Conservation (phyloP, 2,888 invertebrate genomes). For the Nipponacmea schrenckii region DNA sequence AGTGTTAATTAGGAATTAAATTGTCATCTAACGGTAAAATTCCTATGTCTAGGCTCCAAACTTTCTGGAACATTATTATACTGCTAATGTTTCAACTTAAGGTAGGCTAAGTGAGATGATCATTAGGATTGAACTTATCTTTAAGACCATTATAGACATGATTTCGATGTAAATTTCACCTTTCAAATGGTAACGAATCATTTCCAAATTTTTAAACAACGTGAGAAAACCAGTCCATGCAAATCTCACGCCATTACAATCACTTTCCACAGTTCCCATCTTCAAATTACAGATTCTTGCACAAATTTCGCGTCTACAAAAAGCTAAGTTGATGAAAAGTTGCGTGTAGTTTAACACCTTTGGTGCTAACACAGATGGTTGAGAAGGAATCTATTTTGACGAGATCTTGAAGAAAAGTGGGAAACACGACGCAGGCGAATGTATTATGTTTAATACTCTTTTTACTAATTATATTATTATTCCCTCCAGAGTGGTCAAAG, state of each 20-base stretch:
- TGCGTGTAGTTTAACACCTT: constrained; percentile 12
- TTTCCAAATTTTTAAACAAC: neutral
- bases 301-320: neutral
- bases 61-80: neutral
- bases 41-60: too few species aligned
- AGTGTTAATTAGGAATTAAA: neutral
- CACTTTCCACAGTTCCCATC: neutral
- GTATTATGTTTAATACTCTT: constrained; percentile 20
- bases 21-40: too few species aligned
- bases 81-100: neutral
- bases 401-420: constrained; percentile 3
- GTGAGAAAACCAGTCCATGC: neutral
- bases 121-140: too few species aligned
- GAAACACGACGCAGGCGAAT: constrained; percentile 8
- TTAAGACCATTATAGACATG: too few species aligned
- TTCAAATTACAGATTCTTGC: neutral
- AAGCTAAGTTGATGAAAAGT: neutral
- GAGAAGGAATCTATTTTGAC: neutral
- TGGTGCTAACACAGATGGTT: constrained; percentile 18
- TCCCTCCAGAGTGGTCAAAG: neutral
- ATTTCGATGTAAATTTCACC: too few species aligned
- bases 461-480: constrained; percentile 15
- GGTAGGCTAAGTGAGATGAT: neutral
- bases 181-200: too few species aligned
- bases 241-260: neutral